Evolutionary conservation across 2,113 vertebrate species (phyloP), one percentile per base, ranked within the genome.

Genomic region (Macrotus californicus): DNA sequence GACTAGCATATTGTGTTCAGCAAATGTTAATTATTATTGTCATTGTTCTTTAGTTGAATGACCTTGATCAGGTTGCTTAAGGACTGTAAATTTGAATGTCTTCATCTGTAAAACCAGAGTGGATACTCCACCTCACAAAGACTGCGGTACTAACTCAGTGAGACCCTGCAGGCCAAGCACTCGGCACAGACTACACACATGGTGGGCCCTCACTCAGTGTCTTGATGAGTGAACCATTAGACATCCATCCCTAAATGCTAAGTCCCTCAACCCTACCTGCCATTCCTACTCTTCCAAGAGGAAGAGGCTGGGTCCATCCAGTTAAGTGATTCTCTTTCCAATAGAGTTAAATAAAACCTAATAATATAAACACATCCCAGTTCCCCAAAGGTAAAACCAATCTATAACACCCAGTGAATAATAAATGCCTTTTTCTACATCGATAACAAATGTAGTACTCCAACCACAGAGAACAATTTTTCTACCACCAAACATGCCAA

Each of bases 391-490:
- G 75, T 80, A n/a, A 84, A 94, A 81, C 70, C 46, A 88, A 81
- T 92, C 87, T 46, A 4, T 73, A 93, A 21, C 21, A 48, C 79
- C 79, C 67, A 75, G 69, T 96, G 91, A 94, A 85, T 90, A 94
- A 87, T 84, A 48, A 93, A 72, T 92, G 66, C 3, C n/a, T 76
- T 93, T 96, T 77, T 87, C 81, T 81, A 67, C 82, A 52, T 91
- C 87, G 61, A 39, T 93, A 94, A 81, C 15, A 95, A 85, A 67
- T 29, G 14, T 48, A 73, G 3, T 39, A 22, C 16, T 89, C 91
- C 24, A 22, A 22, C 76, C 36, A 72, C 13, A 43, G 29, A 87
- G 75, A 85, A 52, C 43, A 77, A 34, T 52, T 34, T 91, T 84
- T 73, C 94, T 88, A 48, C 41, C 14, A 29, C 86, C 46, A 77